Conservation (phyloP, 2,888 invertebrate genomes). For the Phortica magna region DNA sequence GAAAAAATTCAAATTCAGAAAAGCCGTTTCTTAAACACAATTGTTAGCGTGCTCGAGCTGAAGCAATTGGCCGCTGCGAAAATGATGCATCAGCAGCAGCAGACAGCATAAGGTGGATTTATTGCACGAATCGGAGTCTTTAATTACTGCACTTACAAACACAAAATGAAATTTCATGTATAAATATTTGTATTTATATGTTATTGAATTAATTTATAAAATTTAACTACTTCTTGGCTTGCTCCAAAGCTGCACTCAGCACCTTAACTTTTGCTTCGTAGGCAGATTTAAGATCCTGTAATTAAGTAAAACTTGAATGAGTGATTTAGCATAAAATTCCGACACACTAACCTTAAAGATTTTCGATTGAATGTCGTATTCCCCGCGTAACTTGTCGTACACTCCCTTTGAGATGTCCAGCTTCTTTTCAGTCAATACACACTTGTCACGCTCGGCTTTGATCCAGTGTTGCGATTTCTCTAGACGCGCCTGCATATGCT, state of each 20-base stretch:
- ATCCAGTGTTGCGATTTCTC: conserved; percentile 83
- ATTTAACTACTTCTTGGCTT: conserved; percentile 66
- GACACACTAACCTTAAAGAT: conserved; percentile 81
- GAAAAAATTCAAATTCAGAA: conserved; percentile 84
- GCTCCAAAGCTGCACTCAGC: conserved; percentile 64
- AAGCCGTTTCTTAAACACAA: conserved; percentile 87
- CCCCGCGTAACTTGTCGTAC: conserved; percentile 86
- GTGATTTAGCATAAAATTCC: background rate
- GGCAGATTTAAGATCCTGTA: conserved; percentile 82
- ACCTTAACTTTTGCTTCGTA: conserved; percentile 83
- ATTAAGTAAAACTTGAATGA: conserved; percentile 21
- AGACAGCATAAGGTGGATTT: conserved; percentile 47
- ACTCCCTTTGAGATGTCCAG: conserved; percentile 85
- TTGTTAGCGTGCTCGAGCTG: conserved; percentile 87
- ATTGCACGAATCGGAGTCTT: background rate
- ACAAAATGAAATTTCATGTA: conserved; percentile 61
- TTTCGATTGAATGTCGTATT: conserved; percentile 87
- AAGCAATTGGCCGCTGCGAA: conserved; percentile 78
- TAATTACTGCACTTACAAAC: background rate
- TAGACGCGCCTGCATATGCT: conserved; percentile 83
- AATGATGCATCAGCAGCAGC: conserved; percentile 66
- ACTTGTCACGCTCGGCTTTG: conserved; percentile 85
- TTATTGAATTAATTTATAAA: conserved; percentile 66
- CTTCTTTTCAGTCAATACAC: conserved; percentile 83
- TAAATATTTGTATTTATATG: conserved; percentile 61